Conservation (phyloP, 1,140 invertebrate species). For the Aphaenogaster ashmeadi region DNA sequence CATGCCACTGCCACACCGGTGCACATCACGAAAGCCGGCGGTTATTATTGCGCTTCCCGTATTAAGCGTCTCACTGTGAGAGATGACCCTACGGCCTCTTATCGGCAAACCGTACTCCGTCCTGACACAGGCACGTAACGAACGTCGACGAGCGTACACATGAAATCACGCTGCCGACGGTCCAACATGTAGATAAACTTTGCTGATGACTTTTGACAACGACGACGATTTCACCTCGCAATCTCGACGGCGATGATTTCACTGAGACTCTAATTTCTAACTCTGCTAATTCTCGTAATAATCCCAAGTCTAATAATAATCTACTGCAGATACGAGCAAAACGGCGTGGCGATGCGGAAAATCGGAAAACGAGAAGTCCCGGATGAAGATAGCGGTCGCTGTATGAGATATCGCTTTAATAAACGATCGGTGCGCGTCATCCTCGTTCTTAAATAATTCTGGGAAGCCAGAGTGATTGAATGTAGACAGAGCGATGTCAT, state of each 20-base stretch:
- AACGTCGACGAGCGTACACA: conserved; percentile 11
- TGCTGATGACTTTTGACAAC: neutral
- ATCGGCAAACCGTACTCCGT: conserved; percentile 26
- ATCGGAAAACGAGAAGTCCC: neutral
- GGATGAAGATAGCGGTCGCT: neutral
- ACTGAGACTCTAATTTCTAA: neutral
- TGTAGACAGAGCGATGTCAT: neutral
- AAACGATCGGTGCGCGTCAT: neutral
- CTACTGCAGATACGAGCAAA: neutral
- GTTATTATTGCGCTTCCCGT: conserved; percentile 51
- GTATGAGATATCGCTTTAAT: neutral
- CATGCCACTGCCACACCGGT: neutral
- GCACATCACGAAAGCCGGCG: neutral
- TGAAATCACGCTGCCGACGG: conserved; percentile 3
- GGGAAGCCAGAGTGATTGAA: neutral
- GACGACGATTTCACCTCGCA: neutral
- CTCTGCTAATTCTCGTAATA: neutral
- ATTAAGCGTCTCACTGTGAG: conserved; percentile 48
- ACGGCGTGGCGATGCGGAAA: neutral
- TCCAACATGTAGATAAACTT: neutral
- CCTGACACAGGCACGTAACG: conserved; percentile 31
- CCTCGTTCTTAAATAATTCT: neutral
- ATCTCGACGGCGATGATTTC: conserved; percentile 5
- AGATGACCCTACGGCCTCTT: conserved; percentile 55
- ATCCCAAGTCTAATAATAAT: conserved; percentile 1